phyloP scores from a whole-genome alignment of 2,888 invertebrate species.

The Microchrysa polita region DNA sequence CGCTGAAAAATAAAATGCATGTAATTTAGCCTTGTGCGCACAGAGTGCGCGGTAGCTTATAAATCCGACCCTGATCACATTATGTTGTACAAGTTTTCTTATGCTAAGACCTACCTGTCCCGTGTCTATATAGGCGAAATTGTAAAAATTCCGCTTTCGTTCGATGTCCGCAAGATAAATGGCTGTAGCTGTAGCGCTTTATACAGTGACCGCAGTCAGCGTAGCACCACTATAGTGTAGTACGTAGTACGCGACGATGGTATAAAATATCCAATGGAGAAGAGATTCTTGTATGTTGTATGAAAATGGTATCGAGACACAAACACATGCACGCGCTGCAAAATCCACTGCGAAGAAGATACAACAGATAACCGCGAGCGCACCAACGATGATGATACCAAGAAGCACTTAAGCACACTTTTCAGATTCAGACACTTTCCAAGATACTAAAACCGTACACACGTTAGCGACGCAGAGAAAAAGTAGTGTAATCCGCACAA shows the following conservation, averaged over 20 bases:
- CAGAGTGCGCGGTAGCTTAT: no score
- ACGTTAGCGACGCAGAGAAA: neutral
- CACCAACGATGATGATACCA: neutral
- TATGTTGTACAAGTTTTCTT: neutral
- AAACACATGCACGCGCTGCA: slow-evolving; percentile 24
- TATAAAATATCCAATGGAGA: slow-evolving; percentile 18
- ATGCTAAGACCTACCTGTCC: slow-evolving; percentile 40
- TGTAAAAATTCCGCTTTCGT: slow-evolving; percentile 41
- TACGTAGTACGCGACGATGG: slow-evolving; percentile 22
- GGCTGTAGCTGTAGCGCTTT: slow-evolving; percentile 18
- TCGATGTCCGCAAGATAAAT: slow-evolving; percentile 42
- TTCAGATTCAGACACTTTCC: slow-evolving; percentile 25
- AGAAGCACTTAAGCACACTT: slow-evolving; percentile 20
- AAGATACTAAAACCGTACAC: slow-evolving; percentile 16
- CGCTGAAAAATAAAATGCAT: no score
- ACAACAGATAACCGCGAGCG: slow-evolving; percentile 16
- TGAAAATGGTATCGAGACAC: slow-evolving; percentile 20
- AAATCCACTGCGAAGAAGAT: slow-evolving; percentile 39
- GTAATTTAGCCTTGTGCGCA: no score
- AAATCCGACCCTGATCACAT: slow-evolving; percentile 29
- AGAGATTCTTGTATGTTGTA: neutral
- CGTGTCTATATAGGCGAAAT: slow-evolving; percentile 23
- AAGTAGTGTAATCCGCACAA: slow-evolving; percentile 37
- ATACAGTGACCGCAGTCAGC: slow-evolving; percentile 9
- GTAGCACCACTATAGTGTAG: slow-evolving; percentile 30